Evolutionary conservation across 64 coral and sea anemone species (phyloP).

Genomic region (Montipora efflorescens): DNA sequence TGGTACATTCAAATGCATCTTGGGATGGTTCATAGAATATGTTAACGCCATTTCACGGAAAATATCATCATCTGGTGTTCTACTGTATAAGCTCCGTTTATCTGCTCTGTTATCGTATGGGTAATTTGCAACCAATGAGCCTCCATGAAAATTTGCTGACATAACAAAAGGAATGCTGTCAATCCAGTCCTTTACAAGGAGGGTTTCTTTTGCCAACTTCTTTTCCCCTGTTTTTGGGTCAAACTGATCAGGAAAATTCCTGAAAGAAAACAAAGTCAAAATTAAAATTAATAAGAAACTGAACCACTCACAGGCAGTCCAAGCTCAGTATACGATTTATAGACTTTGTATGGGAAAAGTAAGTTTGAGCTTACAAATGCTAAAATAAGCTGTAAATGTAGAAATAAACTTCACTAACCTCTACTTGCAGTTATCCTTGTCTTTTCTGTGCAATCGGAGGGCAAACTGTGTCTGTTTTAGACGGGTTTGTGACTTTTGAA

Average conservation of each 20-base stretch:
- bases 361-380: no score
- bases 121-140: constrained; percentile 95
- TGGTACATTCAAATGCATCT: constrained; percentile 64
- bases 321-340: no score
- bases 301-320: no score
- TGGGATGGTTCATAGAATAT: constrained; percentile 77
- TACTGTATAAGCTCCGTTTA: constrained; percentile 37
- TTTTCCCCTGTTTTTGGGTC: not conserved
- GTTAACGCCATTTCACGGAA: constrained; percentile 76
- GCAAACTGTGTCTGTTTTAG: no score
- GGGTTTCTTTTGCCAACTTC: constrained; percentile 71
- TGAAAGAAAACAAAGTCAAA: constrained; percentile 1
- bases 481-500: no score
- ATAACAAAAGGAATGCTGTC: constrained; percentile 84
- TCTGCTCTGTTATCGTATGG: constrained; percentile 77
- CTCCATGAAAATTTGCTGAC: constrained; percentile 96
- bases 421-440: no score
- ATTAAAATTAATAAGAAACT: not conserved
- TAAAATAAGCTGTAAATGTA: no score
- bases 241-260: constrained; percentile 97
- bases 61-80: constrained; percentile 85
- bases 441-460: no score
- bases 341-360: no score
- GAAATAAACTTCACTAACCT: no score
- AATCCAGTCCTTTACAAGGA: constrained; percentile 84